Percentiles rank a stretch among this genome's conserved stretches.
Conservation (phyloP, 2,888 invertebrate genomes). For the Leptinotarsa peninsularis region DNA sequence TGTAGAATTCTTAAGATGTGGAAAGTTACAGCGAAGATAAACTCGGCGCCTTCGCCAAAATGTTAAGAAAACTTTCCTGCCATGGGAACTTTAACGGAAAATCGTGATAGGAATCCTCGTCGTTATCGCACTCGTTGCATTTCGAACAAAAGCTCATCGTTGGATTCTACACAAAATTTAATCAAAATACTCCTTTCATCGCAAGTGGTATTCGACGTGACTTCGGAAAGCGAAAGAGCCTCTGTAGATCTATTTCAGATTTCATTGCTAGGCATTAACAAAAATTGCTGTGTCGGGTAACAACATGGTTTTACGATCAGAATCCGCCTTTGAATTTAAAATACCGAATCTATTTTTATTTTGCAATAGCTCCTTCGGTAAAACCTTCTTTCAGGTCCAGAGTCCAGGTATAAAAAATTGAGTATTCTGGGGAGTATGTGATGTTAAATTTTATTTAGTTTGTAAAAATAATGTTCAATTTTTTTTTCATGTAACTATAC, state of each 20-base stretch:
- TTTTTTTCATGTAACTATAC: too few relatives aligned
- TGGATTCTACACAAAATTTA: conserved; percentile 12
- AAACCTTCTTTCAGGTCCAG: too few relatives aligned
- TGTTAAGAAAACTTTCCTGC: not conserved
- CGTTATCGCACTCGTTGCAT: conserved; percentile 8
- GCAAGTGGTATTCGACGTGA: conserved; percentile 13
- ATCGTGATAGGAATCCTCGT: not conserved
- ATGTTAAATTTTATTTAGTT: too few relatives aligned
- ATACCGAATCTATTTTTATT: not conserved
- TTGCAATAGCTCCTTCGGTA: too few relatives aligned
- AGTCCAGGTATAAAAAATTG: too few relatives aligned
- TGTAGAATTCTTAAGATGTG: too few relatives aligned
- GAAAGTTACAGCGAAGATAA: too few relatives aligned
- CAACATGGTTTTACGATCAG: conserved; percentile 10
- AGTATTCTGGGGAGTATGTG: too few relatives aligned
- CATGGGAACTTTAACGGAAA: not conserved
- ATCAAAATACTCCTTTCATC: conserved; percentile 25
- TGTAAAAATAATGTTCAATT: too few relatives aligned
- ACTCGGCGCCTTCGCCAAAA: not conserved
- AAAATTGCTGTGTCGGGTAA: conserved; percentile 2
- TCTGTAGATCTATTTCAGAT: not conserved
- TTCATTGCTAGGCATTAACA: conserved; percentile 3
- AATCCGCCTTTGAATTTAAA: conserved; percentile 22
- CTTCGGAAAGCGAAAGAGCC: not conserved
- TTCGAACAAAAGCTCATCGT: conserved; percentile 13